Base-by-base conservation (phyloP, 2,888 invertebrate species). In the Ectobius pallidus region DNA sequence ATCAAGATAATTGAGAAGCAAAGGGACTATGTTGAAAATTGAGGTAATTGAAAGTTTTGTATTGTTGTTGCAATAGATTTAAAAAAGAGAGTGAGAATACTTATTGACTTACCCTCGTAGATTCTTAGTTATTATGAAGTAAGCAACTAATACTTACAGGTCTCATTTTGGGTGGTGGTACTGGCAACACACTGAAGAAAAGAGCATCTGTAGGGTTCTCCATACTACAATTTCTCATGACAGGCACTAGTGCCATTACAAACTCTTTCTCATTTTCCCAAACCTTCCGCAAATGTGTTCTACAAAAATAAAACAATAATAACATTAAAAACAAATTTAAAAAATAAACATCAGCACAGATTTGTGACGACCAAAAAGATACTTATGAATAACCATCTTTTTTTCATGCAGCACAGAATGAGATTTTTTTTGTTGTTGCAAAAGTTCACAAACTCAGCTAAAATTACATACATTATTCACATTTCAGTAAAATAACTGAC, bases 121-220 rank as follows among this genome's bases (percentile, higher is more conserved):
- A n/a, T n/a, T n/a, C n/a, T n/a, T n/a, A n/a, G n/a, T n/a, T n/a
- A 46, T 18, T 46, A 3, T n/a, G 18, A 46, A 18, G 20, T 1
- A 46, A 46, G 2, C n/a, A 46, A 4, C 4, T 46, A 46, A 18
- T 22, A 71, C 71, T 71, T 55, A 74, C 88, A 3, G 99, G 99
- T 77, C 99, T 86, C 11, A 93, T 91, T 80, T 90, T 91, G 0
- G 94, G 90, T 0, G 99, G 97, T 22, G 95, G 87, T 0, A 99
- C 97, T 3, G 94, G 90, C 22, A 99, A 81, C 0, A 91, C 84
- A 76, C 94, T 91, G 81, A 95, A 88, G 80, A 97, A 99, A 81
- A 99, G 93, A 70, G 92, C 81, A 83, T 99, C 95, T 0, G 93
- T 92, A 0, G 94, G 90, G 77, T 88, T 83, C 72, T 86, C 84